Evolutionary conservation across 2,113 vertebrate genomes (phyloP).

Genomic region (Daboia siamensis): DNA sequence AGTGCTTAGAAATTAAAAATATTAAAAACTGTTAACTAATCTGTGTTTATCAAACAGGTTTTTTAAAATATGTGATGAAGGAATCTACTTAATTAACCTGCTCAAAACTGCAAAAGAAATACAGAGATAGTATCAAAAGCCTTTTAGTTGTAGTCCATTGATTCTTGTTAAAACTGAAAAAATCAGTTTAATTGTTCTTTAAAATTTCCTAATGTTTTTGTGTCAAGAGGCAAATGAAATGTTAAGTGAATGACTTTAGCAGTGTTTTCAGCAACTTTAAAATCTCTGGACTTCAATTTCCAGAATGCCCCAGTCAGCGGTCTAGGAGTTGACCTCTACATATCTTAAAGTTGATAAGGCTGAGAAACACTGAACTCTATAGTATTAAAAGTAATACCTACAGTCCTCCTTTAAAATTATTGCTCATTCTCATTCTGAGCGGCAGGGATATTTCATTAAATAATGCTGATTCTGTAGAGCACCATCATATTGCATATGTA

Average conservation of each 20-base stretch:
- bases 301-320: neutral
- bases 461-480: neutral
- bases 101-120: neutral
- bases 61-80: neutral
- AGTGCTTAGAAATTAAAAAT: neutral
- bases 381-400: neutral
- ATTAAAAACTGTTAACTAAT: neutral
- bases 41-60: neutral
- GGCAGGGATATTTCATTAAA: neutral
- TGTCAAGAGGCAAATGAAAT: slow-evolving; percentile 26
- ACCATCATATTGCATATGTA: neutral
- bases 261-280: neutral
- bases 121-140: neutral
- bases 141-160: neutral
- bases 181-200: neutral
- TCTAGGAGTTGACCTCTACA: neutral
- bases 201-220: slow-evolving; percentile 64
- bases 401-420: neutral
- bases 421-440: neutral
- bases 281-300: neutral
- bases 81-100: neutral
- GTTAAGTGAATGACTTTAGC: slow-evolving; percentile 1
- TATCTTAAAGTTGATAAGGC: neutral
- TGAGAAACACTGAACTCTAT: neutral
- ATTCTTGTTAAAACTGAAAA: neutral